Evolutionary conservation across 2,113 vertebrate species (phyloP), one percentile per base, ranked within the genome.

Genomic region (Brienomyrus brachyistius): DNA sequence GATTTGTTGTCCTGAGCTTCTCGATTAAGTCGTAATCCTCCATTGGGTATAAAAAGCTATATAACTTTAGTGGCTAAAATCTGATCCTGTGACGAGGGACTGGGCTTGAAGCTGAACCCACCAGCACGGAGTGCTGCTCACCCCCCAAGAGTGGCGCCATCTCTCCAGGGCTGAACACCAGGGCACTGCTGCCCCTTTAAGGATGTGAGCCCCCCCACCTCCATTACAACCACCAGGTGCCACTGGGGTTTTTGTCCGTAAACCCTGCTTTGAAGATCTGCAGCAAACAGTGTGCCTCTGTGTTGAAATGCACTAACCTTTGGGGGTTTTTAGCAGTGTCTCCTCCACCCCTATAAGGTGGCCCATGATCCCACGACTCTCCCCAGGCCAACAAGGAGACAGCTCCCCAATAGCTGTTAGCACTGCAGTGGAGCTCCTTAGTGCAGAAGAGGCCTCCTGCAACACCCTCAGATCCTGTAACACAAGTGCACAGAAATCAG

Each of bases 111-210:
- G 96, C 95, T 62, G 86, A 88, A 89, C 82, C 35, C 47, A 84
- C 87, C 94, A 95, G 93, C 94, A 94, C 94, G 93, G 66, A 47
- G 40, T 23, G 4, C 77, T 21, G 35, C 35, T 94, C 92, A 45
- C 51, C 90, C 90, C 91, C 90, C 89, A 43, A 62, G 50, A 82
- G 31, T 27, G 62, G 94, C 94, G 95, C 93, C 93, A 95, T 94
- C 93, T 92, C 91, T 94, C 91, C 91, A 90, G 94, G 94, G 7
- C 89, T 77, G 70, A 40, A 15, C 31, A 40, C 31, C 11, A 17
- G 74, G 31, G 6, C 35, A 5, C 17, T 80, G 94, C 94, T 96
- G 95, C 95, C 87, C 92, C 92, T 94, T 96, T 96, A 94, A 94
- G 90, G 89, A 92, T 94, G 88, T 94, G 94, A 94, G 94, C 94